Evolutionary conservation across 2,888 invertebrate genomes (phyloP).

Genomic region (Apotomis turbidana): DNA sequence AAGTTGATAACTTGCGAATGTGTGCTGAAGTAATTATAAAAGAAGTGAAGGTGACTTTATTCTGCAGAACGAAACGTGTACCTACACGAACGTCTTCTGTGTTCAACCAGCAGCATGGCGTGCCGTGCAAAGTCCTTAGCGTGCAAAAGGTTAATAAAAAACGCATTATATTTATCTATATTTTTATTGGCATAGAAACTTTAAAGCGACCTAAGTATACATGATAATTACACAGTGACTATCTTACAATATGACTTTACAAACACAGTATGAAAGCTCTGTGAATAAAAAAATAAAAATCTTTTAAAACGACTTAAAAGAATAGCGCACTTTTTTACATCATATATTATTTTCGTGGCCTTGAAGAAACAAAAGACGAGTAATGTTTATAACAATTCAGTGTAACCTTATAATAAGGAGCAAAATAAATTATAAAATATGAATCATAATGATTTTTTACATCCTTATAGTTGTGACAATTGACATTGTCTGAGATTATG

Average conservation of each 20-base stretch:
- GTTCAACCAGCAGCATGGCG: no score
- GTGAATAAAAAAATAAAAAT: conserved; percentile 74
- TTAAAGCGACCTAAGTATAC: conserved; percentile 69
- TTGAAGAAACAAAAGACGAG: conserved; percentile 48
- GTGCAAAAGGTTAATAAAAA: conserved; percentile 48
- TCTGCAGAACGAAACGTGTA: no score
- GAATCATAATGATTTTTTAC: conserved; percentile 2
- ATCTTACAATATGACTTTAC: conserved; percentile 74
- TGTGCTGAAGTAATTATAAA: no score
- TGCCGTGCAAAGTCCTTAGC: not conserved
- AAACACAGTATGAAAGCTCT: conserved; percentile 62
- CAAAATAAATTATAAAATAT: conserved; percentile 13
- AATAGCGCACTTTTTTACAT: conserved; percentile 61
- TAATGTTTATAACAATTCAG: conserved; percentile 34
- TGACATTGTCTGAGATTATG: conserved; percentile 29
- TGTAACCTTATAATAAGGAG: conserved; percentile 27
- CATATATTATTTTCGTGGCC: conserved; percentile 49
- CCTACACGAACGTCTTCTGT: no score
- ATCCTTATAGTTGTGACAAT: conserved; percentile 26
- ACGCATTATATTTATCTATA: conserved; percentile 51
- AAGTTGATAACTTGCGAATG: no score
- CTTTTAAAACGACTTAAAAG: conserved; percentile 68
- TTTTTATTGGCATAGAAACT: conserved; percentile 77
- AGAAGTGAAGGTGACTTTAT: no score
- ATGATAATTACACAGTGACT: conserved; percentile 70